Evolutionary conservation across 1,140 invertebrate species (phyloP).

Genomic region (Euglossa dilemma): DNA sequence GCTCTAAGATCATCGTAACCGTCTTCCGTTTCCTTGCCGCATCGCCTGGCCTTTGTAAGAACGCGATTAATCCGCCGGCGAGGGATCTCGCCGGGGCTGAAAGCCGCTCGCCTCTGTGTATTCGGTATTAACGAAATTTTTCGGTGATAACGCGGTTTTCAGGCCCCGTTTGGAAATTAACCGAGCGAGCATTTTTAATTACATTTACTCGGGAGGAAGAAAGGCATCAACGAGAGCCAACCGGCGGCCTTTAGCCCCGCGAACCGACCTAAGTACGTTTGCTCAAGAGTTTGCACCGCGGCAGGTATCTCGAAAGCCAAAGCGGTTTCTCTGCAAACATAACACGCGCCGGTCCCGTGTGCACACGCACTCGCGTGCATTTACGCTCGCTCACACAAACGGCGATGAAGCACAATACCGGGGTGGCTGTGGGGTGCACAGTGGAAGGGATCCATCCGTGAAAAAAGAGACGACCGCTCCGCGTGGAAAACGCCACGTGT

Average conservation of each 20-base stretch:
- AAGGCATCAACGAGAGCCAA: conserved; percentile 19
- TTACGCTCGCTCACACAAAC: neutral
- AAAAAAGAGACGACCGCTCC: neutral
- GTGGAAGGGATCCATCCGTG: neutral
- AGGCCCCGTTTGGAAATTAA: conserved; percentile 52
- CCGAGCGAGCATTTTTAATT: conserved; percentile 61
- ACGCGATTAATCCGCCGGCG: neutral
- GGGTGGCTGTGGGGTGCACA: too few species aligned
- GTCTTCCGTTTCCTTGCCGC: neutral
- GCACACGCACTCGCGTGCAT: neutral
- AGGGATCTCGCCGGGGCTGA: neutral
- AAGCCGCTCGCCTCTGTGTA: neutral
- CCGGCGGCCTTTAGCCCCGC: neutral
- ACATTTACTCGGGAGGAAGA: conserved; percentile 8
- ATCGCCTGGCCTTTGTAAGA: neutral
- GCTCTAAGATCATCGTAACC: neutral
- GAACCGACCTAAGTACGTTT: conserved; percentile 22
- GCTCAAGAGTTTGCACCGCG: neutral
- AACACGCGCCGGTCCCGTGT: neutral
- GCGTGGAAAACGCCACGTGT: neutral
- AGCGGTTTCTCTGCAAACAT: neutral
- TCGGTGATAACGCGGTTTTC: conserved; percentile 23
- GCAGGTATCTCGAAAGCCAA: conserved; percentile 38
- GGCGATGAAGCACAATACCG: conserved; percentile 17
- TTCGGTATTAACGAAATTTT: conserved; percentile 37